A percentile compares a stretch with the other conserved stretches of the same genome.
phyloP scores from a whole-genome alignment of 1,140 invertebrate genomes.

The Sminthurides bifidus region DNA sequence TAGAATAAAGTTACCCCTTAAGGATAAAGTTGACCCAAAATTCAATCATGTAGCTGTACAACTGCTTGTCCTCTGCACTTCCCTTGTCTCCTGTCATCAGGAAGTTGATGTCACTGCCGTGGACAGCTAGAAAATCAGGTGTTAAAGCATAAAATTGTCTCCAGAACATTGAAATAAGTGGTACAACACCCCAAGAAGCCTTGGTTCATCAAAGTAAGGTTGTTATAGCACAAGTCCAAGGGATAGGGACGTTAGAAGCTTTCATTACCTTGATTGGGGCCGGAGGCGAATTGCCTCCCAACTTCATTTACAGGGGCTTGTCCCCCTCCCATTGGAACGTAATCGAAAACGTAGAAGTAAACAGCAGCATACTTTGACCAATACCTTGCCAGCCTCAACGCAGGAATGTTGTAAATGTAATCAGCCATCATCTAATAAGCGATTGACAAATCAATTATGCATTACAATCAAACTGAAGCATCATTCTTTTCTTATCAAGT shows the following conservation, averaged over 20 bases:
- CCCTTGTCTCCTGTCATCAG: slow-evolving; percentile 14
- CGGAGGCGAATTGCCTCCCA: background rate
- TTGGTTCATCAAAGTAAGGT: background rate
- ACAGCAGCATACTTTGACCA: slow-evolving; percentile 25
- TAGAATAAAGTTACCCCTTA: slow-evolving; percentile 25
- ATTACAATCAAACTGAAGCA: background rate
- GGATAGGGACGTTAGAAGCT: background rate
- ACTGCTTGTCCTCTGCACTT: slow-evolving; percentile 9
- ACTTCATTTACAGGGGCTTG: background rate
- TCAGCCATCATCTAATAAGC: slow-evolving; percentile 11
- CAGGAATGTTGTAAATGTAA: slow-evolving; percentile 20
- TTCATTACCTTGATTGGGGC: slow-evolving; percentile 5
- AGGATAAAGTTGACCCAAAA: slow-evolving; percentile 25
- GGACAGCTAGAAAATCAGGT: slow-evolving; percentile 11
- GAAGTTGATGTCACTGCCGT: slow-evolving; percentile 21
- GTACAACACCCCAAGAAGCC: background rate
- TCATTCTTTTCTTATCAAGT: background rate
- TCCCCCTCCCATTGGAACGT: background rate
- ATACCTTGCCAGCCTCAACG: slow-evolving; percentile 14
- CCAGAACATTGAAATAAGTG: background rate
- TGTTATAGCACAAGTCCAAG: background rate
- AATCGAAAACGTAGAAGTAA: slow-evolving; percentile 28
- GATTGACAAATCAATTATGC: background rate
- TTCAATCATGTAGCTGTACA: slow-evolving; percentile 11
- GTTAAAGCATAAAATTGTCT: too few species aligned